Conservation (phyloP, 2,888 invertebrate species). For the Tenthredo amoena region DNA sequence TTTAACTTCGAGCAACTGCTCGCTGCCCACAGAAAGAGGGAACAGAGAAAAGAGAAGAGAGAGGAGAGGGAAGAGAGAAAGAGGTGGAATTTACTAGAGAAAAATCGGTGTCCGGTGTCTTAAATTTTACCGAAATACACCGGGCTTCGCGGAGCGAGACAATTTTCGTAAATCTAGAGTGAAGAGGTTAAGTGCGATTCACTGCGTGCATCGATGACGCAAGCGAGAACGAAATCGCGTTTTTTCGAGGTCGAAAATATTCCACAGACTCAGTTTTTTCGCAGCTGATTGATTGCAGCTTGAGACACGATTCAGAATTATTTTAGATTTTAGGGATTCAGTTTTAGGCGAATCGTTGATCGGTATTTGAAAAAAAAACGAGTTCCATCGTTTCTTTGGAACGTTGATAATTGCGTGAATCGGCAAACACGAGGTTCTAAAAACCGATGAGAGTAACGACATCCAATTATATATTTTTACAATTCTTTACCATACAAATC, state of each 20-base stretch:
- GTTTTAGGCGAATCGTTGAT: too few relatives aligned
- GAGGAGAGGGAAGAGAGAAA: not conserved
- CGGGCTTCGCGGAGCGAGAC: not conserved
- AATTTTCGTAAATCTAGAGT: not conserved
- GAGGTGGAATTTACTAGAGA: constrained; percentile 8
- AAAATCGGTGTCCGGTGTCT: not conserved
- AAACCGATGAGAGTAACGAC: not conserved
- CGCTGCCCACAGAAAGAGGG: not conserved
- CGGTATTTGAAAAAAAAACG: too few relatives aligned
- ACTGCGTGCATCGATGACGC: not conserved
- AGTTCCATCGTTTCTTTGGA: not conserved
- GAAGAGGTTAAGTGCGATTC: not conserved
- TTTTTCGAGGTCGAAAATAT: too few relatives aligned
- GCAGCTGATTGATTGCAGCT: too few relatives aligned
- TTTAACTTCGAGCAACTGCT: constrained; percentile 34
- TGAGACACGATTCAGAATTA: not conserved
- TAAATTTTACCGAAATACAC: not conserved
- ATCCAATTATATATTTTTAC: not conserved
- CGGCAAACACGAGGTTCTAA: not conserved
- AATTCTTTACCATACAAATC: not conserved
- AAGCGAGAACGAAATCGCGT: not conserved
- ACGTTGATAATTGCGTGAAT: not conserved
- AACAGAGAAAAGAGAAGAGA: not conserved
- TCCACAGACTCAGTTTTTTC: too few relatives aligned
- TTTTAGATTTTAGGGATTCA: too few relatives aligned